Conservation (phyloP, 2,797 vertebrate genomes). For the Sebastes aleutianus region DNA sequence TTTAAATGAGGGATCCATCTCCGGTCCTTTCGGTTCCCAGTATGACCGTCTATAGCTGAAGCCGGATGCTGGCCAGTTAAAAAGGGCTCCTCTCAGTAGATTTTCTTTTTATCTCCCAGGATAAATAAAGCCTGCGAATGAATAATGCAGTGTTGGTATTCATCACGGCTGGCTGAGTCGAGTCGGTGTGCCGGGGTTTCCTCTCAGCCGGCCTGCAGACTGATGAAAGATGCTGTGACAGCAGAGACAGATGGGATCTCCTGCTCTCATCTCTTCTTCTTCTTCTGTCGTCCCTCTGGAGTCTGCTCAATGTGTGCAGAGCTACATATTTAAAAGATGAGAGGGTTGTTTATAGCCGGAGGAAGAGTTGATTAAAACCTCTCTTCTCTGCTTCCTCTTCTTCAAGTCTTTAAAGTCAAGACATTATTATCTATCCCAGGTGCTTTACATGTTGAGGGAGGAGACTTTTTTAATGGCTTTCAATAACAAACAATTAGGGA, state of each 20-base stretch:
- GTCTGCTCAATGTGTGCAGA: slow-evolving; percentile 1
- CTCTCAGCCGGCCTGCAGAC: slow-evolving; percentile 4
- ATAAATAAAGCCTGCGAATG: slow-evolving; percentile 36
- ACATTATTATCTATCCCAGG: too few relatives aligned
- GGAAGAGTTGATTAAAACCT: background rate
- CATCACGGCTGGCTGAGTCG: slow-evolving; percentile 16
- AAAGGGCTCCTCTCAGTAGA: background rate
- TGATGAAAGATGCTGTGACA: too few relatives aligned
- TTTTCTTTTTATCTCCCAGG: background rate
- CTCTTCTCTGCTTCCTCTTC: background rate
- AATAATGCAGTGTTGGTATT: slow-evolving; percentile 46
- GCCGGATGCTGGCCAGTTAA: background rate
- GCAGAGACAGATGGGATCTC: slow-evolving; percentile 16
- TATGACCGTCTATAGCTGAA: too few relatives aligned
- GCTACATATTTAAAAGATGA: background rate
- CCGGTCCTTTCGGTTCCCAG: too few relatives aligned
- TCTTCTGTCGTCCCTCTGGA: background rate
- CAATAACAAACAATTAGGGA: too few relatives aligned
- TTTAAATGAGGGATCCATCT: background rate
- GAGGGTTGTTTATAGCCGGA: background rate
- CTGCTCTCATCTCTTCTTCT: background rate
- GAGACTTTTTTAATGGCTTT: background rate
- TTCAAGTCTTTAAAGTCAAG: background rate
- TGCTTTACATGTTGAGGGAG: background rate
- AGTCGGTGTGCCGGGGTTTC: slow-evolving; percentile 18